These are phyloP conservation scores for Cirrhinus mrigala DNA, from an alignment of 2,797 vertebrate species.

Conservation along the genomic window DNA sequence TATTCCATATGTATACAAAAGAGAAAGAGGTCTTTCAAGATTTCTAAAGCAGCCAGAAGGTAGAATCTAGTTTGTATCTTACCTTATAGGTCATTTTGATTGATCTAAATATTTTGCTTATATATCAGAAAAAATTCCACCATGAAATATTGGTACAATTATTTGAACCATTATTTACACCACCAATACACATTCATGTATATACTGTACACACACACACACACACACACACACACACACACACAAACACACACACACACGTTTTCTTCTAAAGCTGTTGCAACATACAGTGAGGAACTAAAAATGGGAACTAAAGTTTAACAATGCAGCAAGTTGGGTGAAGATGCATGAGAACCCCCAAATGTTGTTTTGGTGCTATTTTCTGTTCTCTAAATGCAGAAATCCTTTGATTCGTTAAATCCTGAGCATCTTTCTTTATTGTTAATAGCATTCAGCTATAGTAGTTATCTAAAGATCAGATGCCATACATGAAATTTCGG, in stretches of 20 bases:
- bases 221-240: no score
- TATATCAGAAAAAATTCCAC: background rate
- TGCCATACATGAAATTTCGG: background rate
- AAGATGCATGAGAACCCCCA: background rate
- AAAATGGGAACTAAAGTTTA: background rate
- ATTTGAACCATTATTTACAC: background rate
- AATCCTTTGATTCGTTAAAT: background rate
- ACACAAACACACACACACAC: background rate
- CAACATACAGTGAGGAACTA: background rate
- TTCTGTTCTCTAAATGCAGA: background rate
- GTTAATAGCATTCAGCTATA: background rate
- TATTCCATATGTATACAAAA: background rate
- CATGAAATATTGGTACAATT: background rate
- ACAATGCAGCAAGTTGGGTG: background rate
- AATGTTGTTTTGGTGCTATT: constrained; percentile 3
- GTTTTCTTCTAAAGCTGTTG: background rate
- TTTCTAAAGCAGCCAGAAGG: background rate
- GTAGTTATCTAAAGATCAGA: no score
- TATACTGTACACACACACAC: no score
- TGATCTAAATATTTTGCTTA: background rate
- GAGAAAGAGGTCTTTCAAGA: background rate
- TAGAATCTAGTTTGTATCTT: background rate
- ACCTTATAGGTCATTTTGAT: background rate
- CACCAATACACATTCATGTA: background rate
- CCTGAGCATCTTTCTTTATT: background rate